Base-by-base conservation (phyloP, 2,113 vertebrate species). In the Pipa parva region DNA sequence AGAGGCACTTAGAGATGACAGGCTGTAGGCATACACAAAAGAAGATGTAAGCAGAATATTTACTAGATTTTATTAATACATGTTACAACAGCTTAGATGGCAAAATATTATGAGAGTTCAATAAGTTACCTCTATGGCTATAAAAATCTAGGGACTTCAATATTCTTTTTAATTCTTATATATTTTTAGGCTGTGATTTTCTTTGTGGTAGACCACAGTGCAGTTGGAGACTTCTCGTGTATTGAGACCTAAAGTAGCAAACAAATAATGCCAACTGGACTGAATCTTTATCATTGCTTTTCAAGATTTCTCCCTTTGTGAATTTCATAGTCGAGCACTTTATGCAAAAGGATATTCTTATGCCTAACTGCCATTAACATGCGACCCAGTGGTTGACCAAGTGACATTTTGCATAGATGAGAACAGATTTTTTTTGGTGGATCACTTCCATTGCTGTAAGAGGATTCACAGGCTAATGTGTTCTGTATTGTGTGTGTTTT, bases 171-270 rank as follows among this genome's bases (percentile, higher is more conserved):
- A 36, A 58, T 58, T 26, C 42, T 54, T 61, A 45, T 42, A 42
- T 69, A 69, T 69, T 59, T 69, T 60, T 69, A 69, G 57, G 51
- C 48, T 49, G 54, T 69, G 57, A 42, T 69, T 61, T 69, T 61
- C 66, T 37, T 54, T 69, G 66, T n/a, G 58, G 66, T 60, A 36
- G 54, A 54, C 48, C 66, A 61, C 57, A 61, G 33, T 60, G 48
- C 7, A 54, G 57, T 61, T 54, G 33, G 48, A 69, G 56, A 20
- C 45, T 6, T 36, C 31, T 68, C 17, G 46, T 61, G 42, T 46
- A 24, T 51, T 22, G 22, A 68, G 25, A 52, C 49, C 57, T 31
- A 36, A 13, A 39, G 26, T 54, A 61, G 57, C 66, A 17, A 61
- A 31, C 24, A 22, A 7, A 15, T 12, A 22, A 7, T 45, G 57